Evolutionary conservation across 2,797 vertebrate genomes (phyloP).

Genomic region (Rhinichthys osculus): DNA sequence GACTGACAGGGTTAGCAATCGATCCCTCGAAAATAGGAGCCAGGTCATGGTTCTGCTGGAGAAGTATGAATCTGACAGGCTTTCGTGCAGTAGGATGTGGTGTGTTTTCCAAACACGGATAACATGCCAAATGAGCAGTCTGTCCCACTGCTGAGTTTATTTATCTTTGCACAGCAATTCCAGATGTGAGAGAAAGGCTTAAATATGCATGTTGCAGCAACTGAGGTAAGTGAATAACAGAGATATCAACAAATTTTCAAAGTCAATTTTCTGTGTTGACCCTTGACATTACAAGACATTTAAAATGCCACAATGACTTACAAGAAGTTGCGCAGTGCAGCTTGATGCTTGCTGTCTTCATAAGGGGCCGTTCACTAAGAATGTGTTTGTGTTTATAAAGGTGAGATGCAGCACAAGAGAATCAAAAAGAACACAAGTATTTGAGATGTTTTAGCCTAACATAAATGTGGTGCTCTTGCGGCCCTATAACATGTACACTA

Average conservation of each 20-base stretch:
- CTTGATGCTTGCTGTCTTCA: neutral
- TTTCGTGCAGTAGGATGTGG: conserved; percentile 28
- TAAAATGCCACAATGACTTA: neutral
- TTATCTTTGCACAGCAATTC: conserved; percentile 32
- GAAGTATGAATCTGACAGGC: conserved; percentile 58
- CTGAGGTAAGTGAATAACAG: neutral
- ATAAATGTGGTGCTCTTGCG: neutral
- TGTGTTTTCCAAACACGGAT: conserved; percentile 36
- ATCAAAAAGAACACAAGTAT: neutral
- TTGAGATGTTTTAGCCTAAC: neutral
- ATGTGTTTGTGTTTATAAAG: neutral
- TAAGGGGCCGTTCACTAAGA: too few relatives aligned
- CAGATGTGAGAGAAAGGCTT: neutral
- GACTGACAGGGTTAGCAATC: conserved; percentile 53
- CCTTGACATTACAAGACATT: neutral
- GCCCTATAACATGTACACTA: neutral
- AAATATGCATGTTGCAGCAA: neutral
- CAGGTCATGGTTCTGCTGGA: conserved; percentile 59
- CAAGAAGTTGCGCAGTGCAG: neutral
- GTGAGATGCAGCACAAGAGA: neutral
- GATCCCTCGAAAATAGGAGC: conserved; percentile 29
- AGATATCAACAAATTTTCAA: neutral
- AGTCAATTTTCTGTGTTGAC: neutral
- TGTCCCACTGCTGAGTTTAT: conserved; percentile 27
- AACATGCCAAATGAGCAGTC: conserved; percentile 38